Conservation (phyloP, 2,797 vertebrate genomes). For the Trachurus trachurus region DNA sequence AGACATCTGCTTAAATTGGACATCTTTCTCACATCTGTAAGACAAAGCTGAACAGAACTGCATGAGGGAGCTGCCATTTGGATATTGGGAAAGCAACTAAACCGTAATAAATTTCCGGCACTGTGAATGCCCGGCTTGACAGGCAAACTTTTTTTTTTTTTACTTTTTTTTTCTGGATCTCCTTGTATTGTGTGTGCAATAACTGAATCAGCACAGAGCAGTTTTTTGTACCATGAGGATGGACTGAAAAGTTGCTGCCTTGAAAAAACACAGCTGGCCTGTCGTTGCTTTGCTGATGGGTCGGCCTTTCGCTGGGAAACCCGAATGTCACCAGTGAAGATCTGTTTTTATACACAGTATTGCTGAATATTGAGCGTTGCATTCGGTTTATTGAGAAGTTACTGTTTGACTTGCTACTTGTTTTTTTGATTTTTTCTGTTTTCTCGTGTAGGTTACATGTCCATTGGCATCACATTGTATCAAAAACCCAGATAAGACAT, state of each 20-base stretch:
- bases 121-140: constrained; percentile 35
- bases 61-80: constrained; percentile 79
- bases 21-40: constrained; percentile 72
- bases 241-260: constrained; percentile 62
- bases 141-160: constrained; percentile 22
- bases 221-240: constrained; percentile 38
- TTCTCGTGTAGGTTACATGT: constrained; percentile 58
- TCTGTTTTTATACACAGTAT: constrained; percentile 79
- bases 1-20: constrained; percentile 72
- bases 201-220: constrained; percentile 57
- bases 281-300: constrained; percentile 41
- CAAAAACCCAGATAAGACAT: constrained; percentile 77
- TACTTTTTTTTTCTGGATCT: neutral
- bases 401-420: constrained; percentile 59
- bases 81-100: constrained; percentile 63
- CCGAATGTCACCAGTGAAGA: constrained; percentile 39
- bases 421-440: neutral
- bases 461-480: constrained; percentile 73
- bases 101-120: constrained; percentile 52
- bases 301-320: constrained; percentile 21
- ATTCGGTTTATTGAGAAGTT: constrained; percentile 69
- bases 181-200: constrained; percentile 22
- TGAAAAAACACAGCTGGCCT: constrained; percentile 62
- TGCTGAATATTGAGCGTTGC: constrained; percentile 82
- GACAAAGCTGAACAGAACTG: constrained; percentile 70